Evolutionary conservation across 2,113 vertebrate species (phyloP).

Genomic region (Hemibagrus wyckioides): DNA sequence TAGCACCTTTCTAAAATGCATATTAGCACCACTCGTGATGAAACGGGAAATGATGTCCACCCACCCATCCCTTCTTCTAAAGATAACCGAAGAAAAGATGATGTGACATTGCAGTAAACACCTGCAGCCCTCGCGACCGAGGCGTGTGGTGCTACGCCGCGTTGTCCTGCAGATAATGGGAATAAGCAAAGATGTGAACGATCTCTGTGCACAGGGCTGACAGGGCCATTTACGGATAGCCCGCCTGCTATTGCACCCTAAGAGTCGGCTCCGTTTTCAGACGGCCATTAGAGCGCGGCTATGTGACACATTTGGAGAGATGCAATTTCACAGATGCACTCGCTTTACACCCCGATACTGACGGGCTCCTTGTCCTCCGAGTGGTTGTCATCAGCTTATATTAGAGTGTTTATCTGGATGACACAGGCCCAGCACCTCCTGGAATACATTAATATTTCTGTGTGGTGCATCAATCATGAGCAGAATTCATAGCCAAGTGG

Average conservation of each 20-base stretch:
- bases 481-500: not conserved
- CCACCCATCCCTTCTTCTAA: not conserved
- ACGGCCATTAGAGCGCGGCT: conserved; percentile 33
- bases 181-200: conserved; percentile 70
- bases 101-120: conserved; percentile 66
- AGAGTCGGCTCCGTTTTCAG: conserved; percentile 48
- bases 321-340: conserved; percentile 41
- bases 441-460: conserved; percentile 10
- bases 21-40: not conserved
- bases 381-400: conserved; percentile 39
- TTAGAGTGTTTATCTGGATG: conserved; percentile 49
- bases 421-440: conserved; percentile 16
- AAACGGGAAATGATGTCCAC: not conserved
- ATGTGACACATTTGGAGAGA: conserved; percentile 28
- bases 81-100: conserved; percentile 2
- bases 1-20: not conserved
- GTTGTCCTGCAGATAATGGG: conserved; percentile 66
- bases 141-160: conserved; percentile 45
- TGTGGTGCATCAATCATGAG: not conserved
- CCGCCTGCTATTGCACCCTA: conserved; percentile 12
- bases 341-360: conserved; percentile 33
- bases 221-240: conserved; percentile 48
- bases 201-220: conserved; percentile 43
- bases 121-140: conserved; percentile 61
- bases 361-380: conserved; percentile 28